These are phyloP conservation scores for Drosophila kuntzei DNA, from an alignment of 2,888 invertebrate genomes.

Conservation along the genomic window DNA sequence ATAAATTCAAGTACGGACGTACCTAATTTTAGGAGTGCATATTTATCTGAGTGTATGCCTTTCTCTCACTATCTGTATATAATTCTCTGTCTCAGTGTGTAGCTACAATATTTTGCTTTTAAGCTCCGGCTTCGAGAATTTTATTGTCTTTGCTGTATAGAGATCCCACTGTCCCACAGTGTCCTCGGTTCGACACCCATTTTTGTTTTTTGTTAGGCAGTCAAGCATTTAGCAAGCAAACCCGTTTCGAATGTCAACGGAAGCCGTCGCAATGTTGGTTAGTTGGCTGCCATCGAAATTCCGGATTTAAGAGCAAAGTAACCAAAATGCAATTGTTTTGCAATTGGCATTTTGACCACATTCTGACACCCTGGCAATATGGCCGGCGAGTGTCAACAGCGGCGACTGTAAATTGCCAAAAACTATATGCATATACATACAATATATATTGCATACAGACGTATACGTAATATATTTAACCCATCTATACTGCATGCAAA, in stretches of 20 bases:
- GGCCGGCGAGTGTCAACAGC: conserved; percentile 69
- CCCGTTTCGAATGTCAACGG: conserved; percentile 68
- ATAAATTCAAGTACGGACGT: too few species aligned
- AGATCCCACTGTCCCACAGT: too few species aligned
- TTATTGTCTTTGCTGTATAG: conserved; percentile 56
- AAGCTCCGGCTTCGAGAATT: conserved; percentile 60
- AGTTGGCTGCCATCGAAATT: conserved; percentile 79
- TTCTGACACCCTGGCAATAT: conserved; percentile 79
- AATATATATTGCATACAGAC: conserved; percentile 27
- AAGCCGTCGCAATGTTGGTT: conserved; percentile 70
- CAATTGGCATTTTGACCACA: conserved; percentile 84
- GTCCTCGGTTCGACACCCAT: neutral
- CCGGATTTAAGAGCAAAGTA: conserved; percentile 81
- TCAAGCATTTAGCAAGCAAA: conserved; percentile 40
- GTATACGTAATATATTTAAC: conserved; percentile 78
- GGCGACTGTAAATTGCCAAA: conserved; percentile 74
- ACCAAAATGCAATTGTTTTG: conserved; percentile 84
- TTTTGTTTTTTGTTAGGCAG: conserved; percentile 8
- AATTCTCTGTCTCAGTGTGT: conserved; percentile 6
- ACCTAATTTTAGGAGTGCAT: too few species aligned
- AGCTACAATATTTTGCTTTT: conserved; percentile 83
- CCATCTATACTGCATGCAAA: conserved; percentile 33
- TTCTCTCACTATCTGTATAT: conserved; percentile 5
- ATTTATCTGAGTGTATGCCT: too few species aligned
- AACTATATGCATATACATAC: conserved; percentile 58